Percentiles rank a stretch among this genome's conserved stretches.
Conservation (phyloP, 2,888 invertebrate genomes). For the Oscheius sp. region DNA sequence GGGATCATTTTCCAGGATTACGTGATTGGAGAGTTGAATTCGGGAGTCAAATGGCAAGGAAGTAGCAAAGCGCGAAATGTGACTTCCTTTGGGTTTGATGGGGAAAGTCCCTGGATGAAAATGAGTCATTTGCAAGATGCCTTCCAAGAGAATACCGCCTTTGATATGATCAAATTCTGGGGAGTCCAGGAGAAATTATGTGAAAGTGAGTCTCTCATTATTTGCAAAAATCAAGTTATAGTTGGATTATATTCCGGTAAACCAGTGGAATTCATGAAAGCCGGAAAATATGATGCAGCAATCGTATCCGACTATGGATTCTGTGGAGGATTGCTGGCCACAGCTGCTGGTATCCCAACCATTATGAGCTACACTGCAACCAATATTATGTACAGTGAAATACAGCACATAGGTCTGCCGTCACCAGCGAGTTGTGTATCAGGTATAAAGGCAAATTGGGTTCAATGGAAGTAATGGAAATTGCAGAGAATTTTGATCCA, state of each 20-base stretch:
- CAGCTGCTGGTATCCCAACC: constrained; percentile 20
- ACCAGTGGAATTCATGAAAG: constrained; percentile 32
- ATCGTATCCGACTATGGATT: constrained; percentile 37
- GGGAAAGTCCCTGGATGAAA: constrained; percentile 34
- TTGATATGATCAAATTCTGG: constrained; percentile 12
- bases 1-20: constrained; percentile 33
- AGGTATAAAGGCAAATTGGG: constrained; percentile 1
- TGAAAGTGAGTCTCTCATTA: not conserved
- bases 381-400: constrained; percentile 17
- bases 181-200: not conserved
- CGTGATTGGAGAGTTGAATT: constrained; percentile 35
- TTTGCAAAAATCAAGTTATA: not conserved
- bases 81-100: constrained; percentile 25
- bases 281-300: constrained; percentile 35
- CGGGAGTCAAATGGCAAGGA: constrained; percentile 34
- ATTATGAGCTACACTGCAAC: constrained; percentile 29
- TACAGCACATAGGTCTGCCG: constrained; percentile 16
- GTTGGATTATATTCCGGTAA: constrained; percentile 32
- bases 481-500: constrained; percentile 23
- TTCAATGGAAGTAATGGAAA: no score
- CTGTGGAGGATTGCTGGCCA: constrained; percentile 32
- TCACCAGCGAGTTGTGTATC: constrained; percentile 23
- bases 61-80: constrained; percentile 25
- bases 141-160: constrained; percentile 26
- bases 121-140: constrained; percentile 35